Conservation (phyloP, 2,888 invertebrate genomes). For the Orchesellides sinensis region DNA sequence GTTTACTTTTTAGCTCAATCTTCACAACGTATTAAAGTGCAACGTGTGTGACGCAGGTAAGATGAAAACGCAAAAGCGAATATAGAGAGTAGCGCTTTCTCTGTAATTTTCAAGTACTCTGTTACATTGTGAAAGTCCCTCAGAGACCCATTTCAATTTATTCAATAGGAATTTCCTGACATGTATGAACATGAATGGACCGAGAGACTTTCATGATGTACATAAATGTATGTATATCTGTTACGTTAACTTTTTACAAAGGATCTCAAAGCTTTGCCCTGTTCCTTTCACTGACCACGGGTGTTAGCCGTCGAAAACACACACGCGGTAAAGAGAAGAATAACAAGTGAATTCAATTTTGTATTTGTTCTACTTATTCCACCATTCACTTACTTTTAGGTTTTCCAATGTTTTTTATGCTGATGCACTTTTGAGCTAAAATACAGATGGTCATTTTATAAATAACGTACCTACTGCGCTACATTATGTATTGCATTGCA, state of each 20-base stretch:
- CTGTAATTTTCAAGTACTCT: conserved; percentile 7
- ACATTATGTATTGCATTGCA: no score
- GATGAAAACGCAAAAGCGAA: not conserved
- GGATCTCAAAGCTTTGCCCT: not conserved
- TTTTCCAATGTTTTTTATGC: conserved; percentile 12
- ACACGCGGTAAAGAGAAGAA: not conserved
- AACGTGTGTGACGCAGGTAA: no score
- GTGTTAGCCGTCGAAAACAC: conserved; percentile 7
- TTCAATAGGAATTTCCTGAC: conserved; percentile 6
- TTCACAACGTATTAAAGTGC: no score
- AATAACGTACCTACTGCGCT: no score
- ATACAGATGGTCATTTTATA: no score
- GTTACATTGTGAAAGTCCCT: conserved; percentile 7
- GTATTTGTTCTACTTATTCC: conserved; percentile 17
- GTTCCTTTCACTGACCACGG: conserved; percentile 20
- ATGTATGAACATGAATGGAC: not conserved
- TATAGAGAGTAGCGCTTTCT: not conserved
- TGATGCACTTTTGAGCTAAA: not conserved
- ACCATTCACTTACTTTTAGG: conserved; percentile 5
- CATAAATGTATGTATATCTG: no score
- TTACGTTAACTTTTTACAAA: not conserved
- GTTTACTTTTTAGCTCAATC: no score
- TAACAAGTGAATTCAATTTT: conserved; percentile 20
- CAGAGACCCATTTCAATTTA: conserved; percentile 19
- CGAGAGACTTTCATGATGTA: not conserved